Conservation (phyloP, 2,888 invertebrate genomes). For the Mayetiola destructor region DNA sequence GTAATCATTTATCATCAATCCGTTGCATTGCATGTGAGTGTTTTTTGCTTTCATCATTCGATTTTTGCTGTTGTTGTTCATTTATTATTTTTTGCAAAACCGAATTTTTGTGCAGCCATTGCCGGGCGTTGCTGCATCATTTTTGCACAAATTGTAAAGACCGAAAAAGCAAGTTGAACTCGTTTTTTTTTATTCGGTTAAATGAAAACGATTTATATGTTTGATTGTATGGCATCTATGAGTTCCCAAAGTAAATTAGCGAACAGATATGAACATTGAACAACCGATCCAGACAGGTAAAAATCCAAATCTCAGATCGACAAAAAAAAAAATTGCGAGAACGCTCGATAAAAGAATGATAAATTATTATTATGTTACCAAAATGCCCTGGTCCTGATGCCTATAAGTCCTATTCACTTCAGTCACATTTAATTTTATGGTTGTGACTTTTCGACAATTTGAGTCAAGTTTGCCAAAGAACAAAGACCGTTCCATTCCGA, state of each 20-base stretch:
- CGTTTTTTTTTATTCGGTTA: neutral
- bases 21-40: conserved; percentile 10
- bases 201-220: conserved; percentile 7
- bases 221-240: neutral
- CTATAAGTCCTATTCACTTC: no score
- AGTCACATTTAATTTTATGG: conserved; percentile 5
- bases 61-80: neutral
- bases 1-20: conserved; percentile 10
- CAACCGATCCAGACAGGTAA: no score
- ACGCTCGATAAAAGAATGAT: neutral
- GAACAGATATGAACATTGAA: neutral
- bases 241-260: neutral
- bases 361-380: neutral
- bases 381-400: no score
- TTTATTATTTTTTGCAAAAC: conserved; percentile 2
- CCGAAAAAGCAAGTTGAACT: no score
- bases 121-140: neutral
- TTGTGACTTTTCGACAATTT: no score
- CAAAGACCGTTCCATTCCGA: no score
- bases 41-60: neutral
- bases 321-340: neutral
- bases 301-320: neutral
- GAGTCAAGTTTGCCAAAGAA: no score
- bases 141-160: no score
- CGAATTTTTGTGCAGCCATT: no score